Conservation (phyloP, 2,797 vertebrate species). For the Halcyon chelicuti region DNA sequence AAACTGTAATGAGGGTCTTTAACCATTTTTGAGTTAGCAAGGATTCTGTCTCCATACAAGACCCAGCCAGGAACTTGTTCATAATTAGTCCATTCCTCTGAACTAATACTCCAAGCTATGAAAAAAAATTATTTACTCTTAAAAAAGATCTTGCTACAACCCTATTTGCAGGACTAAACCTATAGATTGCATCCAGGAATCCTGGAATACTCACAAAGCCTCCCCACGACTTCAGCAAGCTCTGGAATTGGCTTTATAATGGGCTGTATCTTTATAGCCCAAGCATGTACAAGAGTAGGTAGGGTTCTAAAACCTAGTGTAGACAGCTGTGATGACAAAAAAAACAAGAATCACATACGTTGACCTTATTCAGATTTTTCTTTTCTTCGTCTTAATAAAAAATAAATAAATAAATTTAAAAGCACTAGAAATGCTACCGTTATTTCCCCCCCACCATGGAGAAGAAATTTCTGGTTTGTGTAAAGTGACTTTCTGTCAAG, state of each 20-base stretch:
- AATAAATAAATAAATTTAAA: neutral
- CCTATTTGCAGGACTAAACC: neutral
- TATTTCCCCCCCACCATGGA: neutral
- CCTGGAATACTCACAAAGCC: neutral
- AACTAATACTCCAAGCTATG: neutral
- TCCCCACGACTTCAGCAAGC: neutral
- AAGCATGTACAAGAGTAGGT: neutral
- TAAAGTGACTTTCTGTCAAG: neutral
- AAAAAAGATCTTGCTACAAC: neutral
- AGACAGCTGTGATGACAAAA: constrained; percentile 50
- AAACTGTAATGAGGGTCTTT: neutral
- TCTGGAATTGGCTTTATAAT: neutral
- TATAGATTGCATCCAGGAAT: neutral
- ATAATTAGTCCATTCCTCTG: neutral
- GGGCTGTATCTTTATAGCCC: neutral
- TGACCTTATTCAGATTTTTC: constrained; percentile 2
- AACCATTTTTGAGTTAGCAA: neutral
- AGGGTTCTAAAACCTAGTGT: neutral
- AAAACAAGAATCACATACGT: neutral
- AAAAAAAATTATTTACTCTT: neutral
- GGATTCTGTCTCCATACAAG: neutral
- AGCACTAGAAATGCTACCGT: neutral
- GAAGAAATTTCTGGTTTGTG: neutral
- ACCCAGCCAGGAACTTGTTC: neutral
- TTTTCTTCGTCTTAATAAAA: neutral